These are phyloP conservation scores for Mythimna lalbum DNA, from an alignment of 2,888 invertebrate genomes.

Conservation along the genomic window DNA sequence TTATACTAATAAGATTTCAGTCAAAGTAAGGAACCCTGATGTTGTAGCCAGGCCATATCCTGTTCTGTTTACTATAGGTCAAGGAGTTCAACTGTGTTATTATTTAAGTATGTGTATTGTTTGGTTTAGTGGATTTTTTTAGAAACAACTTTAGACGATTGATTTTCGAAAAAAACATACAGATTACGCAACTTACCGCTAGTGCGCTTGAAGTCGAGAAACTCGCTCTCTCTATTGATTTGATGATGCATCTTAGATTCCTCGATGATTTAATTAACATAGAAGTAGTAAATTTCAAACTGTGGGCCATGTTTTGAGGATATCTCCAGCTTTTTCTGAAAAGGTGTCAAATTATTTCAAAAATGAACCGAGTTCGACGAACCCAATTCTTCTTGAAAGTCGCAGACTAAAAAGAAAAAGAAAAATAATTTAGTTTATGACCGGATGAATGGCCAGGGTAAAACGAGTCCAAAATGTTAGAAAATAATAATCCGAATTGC, in stretches of 20 bases:
- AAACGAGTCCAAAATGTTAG: not conserved
- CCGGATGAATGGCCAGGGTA: not conserved
- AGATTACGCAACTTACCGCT: constrained; percentile 89
- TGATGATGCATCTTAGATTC: constrained; percentile 78
- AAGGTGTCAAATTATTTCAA: constrained; percentile 28
- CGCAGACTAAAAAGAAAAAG: constrained; percentile 26
- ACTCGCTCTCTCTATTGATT: constrained; percentile 77
- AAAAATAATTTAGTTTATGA: constrained; percentile 12
- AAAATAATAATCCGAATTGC: too few relatives aligned
- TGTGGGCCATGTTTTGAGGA: constrained; percentile 78
- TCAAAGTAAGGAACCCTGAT: too few relatives aligned
- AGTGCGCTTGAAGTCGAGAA: constrained; percentile 82
- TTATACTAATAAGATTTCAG: not conserved
- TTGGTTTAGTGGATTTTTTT: not conserved
- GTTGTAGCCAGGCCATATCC: not conserved
- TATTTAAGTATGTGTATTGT: not conserved
- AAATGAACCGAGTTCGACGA: constrained; percentile 23
- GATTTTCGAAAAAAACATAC: constrained; percentile 7
- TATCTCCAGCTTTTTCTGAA: constrained; percentile 11
- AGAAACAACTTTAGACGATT: not conserved
- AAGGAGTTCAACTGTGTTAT: not conserved
- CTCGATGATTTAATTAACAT: constrained; percentile 76
- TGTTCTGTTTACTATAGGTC: not conserved
- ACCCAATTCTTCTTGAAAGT: constrained; percentile 15
- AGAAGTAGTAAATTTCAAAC: constrained; percentile 82